Percentiles rank a stretch among this genome's conserved stretches.
Conservation (phyloP, 2,113 vertebrate genomes). For the Pogona vitticeps region DNA sequence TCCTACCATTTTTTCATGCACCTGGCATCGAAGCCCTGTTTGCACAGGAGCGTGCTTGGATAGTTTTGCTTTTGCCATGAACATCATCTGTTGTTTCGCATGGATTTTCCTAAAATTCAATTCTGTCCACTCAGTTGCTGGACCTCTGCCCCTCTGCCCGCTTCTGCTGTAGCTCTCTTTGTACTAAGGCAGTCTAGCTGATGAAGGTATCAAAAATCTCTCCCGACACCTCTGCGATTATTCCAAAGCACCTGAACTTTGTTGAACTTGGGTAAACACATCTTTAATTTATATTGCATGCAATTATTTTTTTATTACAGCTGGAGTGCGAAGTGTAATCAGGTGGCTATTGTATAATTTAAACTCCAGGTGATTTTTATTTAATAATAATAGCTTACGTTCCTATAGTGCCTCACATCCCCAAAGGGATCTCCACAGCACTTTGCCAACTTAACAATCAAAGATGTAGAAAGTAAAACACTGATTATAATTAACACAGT, state of each 20-base stretch:
- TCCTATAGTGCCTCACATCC: constrained; percentile 58
- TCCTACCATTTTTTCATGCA: no score
- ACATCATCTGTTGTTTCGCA: background rate
- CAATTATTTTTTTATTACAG: constrained; percentile 54
- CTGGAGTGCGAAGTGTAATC: constrained; percentile 63
- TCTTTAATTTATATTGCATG: constrained; percentile 60
- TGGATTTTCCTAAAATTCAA: background rate
- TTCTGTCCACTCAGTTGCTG: background rate
- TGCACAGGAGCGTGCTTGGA: no score
- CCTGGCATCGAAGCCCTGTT: no score
- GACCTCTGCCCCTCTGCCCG: background rate
- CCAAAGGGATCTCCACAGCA: constrained; percentile 53
- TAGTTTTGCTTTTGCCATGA: no score
- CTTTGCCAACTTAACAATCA: constrained; percentile 61
- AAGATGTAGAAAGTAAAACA: constrained; percentile 62
- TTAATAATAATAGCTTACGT: constrained; percentile 64
- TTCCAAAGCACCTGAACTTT: constrained; percentile 42
- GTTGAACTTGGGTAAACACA: constrained; percentile 47
- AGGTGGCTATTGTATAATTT: constrained; percentile 66
- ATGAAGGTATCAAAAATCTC: constrained; percentile 4
- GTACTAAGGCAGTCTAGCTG: background rate
- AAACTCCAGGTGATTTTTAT: constrained; percentile 62
- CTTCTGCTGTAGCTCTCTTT: background rate
- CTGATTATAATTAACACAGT: constrained; percentile 65
- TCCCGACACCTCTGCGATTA: background rate